These are phyloP conservation scores for Drosophila persimilis DNA, from an alignment of 1,140 invertebrate genomes.

Conservation along the genomic window DNA sequence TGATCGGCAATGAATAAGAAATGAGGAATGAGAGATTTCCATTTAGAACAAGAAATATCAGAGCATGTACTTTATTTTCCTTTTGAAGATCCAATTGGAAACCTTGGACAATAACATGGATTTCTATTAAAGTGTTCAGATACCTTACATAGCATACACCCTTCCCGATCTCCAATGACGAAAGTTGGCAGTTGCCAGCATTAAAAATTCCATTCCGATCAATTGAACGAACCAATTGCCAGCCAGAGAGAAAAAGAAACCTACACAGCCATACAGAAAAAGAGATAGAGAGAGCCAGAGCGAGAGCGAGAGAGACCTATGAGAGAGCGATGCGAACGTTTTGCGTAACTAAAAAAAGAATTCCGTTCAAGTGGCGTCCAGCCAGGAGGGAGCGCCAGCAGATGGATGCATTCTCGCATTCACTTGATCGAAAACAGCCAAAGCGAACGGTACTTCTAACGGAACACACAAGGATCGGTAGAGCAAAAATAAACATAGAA, in stretches of 20 bases:
- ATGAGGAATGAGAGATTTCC: no score
- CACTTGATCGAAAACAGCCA: no score
- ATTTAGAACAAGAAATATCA: no score
- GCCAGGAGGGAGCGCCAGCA: constrained; percentile 1
- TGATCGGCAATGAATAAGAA: constrained; percentile 13
- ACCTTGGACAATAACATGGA: no score
- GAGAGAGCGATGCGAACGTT: constrained; percentile 22
- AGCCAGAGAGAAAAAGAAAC: neutral
- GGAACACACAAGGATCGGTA: no score
- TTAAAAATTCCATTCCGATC: no score
- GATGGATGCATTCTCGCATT: no score
- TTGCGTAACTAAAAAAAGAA: constrained; percentile 73
- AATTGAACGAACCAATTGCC: constrained; percentile 1
- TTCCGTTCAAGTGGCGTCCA: constrained; percentile 43
- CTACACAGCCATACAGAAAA: neutral
- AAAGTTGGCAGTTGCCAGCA: constrained; percentile 4
- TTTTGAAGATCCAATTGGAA: no score
- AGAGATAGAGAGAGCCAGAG: no score
- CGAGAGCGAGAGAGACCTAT: neutral
- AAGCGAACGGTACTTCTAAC: no score
- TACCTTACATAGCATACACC: constrained; percentile 9
- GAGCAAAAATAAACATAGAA: no score
- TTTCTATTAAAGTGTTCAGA: constrained; percentile 2
- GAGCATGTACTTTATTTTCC: no score
- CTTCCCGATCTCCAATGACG: constrained; percentile 35